These are phyloP conservation scores for Aquatica leii DNA, from an alignment of 2,888 invertebrate genomes.

Conservation along the genomic window DNA sequence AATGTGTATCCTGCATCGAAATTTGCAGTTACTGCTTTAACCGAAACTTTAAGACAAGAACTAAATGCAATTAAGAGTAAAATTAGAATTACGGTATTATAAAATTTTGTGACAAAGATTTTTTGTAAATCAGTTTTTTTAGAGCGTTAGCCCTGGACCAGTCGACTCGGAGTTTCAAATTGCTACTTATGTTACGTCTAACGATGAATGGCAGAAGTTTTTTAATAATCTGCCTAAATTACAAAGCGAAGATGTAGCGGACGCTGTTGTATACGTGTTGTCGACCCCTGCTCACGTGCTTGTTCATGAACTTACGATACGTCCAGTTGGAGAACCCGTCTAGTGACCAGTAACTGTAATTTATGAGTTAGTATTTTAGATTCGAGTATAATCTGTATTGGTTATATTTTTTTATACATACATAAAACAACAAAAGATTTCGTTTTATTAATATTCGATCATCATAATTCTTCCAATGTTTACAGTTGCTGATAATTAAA, in stretches of 20 bases:
- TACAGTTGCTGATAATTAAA: too few species aligned
- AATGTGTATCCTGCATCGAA: constrained; percentile 51
- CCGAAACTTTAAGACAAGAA: constrained; percentile 56
- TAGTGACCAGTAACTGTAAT: too few species aligned
- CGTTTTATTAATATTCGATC: too few species aligned
- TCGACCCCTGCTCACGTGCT: constrained; percentile 56
- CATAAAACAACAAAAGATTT: too few species aligned
- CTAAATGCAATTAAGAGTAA: constrained; percentile 41
- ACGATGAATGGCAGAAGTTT: constrained; percentile 11
- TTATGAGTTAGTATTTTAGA: too few species aligned
- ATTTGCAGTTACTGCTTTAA: constrained; percentile 55
- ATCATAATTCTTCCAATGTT: too few species aligned
- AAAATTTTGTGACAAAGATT: constrained; percentile 9
- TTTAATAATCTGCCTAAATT: constrained; percentile 38
- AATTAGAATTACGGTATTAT: constrained; percentile 50
- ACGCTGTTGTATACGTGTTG: constrained; percentile 52
- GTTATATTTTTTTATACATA: too few species aligned
- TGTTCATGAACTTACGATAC: too few species aligned
- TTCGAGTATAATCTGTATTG: too few species aligned
- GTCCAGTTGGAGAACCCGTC: too few species aligned
- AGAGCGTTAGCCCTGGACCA: constrained; percentile 49
- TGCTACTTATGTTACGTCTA: constrained; percentile 13
- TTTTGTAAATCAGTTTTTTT: constrained; percentile 18
- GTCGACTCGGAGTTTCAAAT: constrained; percentile 42
- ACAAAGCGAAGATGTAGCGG: constrained; percentile 51